Conservation (phyloP, 2,888 invertebrate genomes). For the Rugalucina vietnamica region DNA sequence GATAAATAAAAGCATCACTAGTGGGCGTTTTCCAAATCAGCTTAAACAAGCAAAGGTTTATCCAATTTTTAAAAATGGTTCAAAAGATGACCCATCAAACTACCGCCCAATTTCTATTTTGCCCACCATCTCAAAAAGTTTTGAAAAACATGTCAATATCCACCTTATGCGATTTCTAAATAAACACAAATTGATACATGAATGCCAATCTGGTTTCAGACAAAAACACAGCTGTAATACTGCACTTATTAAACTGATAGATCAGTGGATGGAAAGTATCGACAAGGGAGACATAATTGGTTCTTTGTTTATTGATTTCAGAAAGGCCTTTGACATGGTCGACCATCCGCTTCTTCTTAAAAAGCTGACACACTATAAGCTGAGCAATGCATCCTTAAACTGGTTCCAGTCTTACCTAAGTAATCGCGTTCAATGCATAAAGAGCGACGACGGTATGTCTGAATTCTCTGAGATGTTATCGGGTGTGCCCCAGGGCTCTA, state of each 20-base stretch:
- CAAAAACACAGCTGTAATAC: neutral
- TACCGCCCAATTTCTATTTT: neutral
- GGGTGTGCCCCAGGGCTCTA: neutral
- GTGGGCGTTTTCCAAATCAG: neutral
- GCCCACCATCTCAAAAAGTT: neutral
- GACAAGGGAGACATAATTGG: neutral
- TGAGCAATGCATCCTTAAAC: neutral
- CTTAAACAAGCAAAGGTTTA: neutral
- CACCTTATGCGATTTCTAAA: neutral
- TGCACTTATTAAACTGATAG: neutral
- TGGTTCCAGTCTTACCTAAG: neutral
- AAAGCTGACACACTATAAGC: neutral
- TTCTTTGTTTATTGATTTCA: neutral
- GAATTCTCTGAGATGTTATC: neutral
- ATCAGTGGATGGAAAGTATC: neutral
- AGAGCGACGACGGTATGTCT: neutral
- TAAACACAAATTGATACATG: neutral
- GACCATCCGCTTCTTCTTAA: neutral
- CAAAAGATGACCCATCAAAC: neutral
- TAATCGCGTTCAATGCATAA: neutral
- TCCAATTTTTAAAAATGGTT: neutral
- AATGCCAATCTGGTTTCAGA: neutral
- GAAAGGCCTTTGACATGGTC: neutral
- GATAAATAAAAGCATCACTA: neutral
- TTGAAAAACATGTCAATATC: neutral